Conservation (phyloP, 2,888 invertebrate genomes). For the Carcina quercana region DNA sequence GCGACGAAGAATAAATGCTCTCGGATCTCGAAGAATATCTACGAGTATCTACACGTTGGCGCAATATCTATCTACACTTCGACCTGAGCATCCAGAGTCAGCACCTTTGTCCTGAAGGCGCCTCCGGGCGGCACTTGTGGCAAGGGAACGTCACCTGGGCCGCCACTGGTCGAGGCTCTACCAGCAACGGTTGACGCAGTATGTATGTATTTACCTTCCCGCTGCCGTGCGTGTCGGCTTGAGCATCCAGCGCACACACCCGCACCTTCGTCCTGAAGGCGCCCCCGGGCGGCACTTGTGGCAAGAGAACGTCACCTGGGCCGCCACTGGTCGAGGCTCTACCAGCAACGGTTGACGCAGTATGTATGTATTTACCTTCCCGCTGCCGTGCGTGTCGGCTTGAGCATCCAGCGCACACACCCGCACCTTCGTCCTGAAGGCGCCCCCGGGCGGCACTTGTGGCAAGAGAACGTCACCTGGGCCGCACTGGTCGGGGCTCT, state of each 20-base stretch:
- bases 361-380: conserved; percentile 91
- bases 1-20: no score
- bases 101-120: conserved; percentile 69
- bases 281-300: conserved; percentile 65
- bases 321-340: conserved; percentile 87
- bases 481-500: conserved; percentile 87
- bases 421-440: conserved; percentile 70
- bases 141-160: conserved; percentile 57
- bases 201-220: conserved; percentile 67
- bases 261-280: conserved; percentile 70
- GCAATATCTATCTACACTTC: no score
- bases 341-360: conserved; percentile 99
- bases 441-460: conserved; percentile 65
- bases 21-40: no score
- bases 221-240: conserved; percentile 58
- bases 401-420: conserved; percentile 55
- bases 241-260: conserved; percentile 57
- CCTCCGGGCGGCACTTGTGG: conserved; percentile 65
- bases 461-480: conserved; percentile 54
- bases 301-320: conserved; percentile 55
- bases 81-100: no score
- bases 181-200: conserved; percentile 99
- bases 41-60: no score
- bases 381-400: conserved; percentile 61
- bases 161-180: conserved; percentile 88